Evolutionary conservation across 2,888 invertebrate species (phyloP).

Genomic region (Bellardia bayeri): DNA sequence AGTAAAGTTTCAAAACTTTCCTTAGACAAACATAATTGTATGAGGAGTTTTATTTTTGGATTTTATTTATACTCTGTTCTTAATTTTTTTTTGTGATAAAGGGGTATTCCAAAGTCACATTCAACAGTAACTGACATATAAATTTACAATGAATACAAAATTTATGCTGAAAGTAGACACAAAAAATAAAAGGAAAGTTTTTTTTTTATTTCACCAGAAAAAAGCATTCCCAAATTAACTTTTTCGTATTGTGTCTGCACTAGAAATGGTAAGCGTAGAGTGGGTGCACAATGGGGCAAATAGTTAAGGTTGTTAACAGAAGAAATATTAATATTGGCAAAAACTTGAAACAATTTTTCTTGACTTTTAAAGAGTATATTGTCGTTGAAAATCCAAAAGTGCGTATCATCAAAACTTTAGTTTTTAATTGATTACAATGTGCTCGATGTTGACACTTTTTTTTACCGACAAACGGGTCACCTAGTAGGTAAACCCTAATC

Average conservation of each 20-base stretch:
- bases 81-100: neutral
- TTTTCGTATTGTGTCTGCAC: slow-evolving; percentile 28
- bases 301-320: no score
- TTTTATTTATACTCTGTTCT: neutral
- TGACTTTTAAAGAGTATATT: no score
- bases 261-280: neutral
- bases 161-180: slow-evolving; percentile 40
- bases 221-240: slow-evolving; percentile 41
- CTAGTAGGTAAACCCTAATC: no score
- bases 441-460: no score
- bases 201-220: slow-evolving; percentile 1
- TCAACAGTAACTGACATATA: slow-evolving; percentile 46
- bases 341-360: no score
- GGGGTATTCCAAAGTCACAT: slow-evolving; percentile 31
- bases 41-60: neutral
- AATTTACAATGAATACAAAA: slow-evolving; percentile 57
- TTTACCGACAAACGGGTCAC: no score
- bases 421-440: no score
- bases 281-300: slow-evolving; percentile 29
- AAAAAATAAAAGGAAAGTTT: slow-evolving; percentile 12
- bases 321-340: no score
- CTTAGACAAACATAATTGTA: neutral
- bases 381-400: no score
- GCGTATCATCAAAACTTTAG: no score
- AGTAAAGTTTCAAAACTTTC: slow-evolving; percentile 44